A percentile compares a stretch with the other conserved stretches of the same genome.
phyloP scores from a whole-genome alignment of 2,113 vertebrate genomes.

The Spea bombifrons region DNA sequence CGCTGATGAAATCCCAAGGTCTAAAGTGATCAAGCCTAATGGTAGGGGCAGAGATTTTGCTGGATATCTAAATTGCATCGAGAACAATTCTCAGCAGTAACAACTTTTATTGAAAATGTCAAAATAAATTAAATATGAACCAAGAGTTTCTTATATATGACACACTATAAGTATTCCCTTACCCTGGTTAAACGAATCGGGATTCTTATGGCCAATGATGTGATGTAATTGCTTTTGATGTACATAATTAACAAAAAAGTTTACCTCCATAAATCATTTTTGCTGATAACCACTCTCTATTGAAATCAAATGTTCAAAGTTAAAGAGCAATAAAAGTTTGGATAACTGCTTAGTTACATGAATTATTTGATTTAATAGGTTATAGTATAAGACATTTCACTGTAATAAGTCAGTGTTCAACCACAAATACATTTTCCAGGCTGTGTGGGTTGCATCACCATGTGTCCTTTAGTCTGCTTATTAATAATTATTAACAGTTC shows the following conservation, averaged over 20 bases:
- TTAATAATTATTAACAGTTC: neutral
- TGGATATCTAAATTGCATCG: constrained; percentile 5
- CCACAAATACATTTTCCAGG: neutral
- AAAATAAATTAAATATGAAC: constrained; percentile 26
- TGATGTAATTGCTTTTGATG: constrained; percentile 29
- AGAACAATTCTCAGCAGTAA: neutral
- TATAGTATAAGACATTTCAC: neutral
- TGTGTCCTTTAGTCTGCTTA: neutral
- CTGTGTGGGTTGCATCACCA: neutral
- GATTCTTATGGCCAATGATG: neutral
- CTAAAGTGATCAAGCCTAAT: constrained; percentile 4
- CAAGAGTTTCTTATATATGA: constrained; percentile 13
- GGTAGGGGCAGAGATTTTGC: neutral
- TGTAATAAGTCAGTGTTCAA: neutral
- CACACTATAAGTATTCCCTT: neutral
- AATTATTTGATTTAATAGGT: neutral
- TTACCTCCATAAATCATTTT: constrained; percentile 21
- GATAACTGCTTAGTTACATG: neutral
- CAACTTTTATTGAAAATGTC: constrained; percentile 8
- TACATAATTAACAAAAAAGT: constrained; percentile 21
- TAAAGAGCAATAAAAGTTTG: constrained; percentile 2
- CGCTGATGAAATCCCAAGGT: neutral
- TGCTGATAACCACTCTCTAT: neutral
- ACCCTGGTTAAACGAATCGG: constrained; percentile 6
- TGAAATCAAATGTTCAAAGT: constrained; percentile 12